Conservation (phyloP, 2,797 vertebrate species). For the Sandelia bainsii region DNA sequence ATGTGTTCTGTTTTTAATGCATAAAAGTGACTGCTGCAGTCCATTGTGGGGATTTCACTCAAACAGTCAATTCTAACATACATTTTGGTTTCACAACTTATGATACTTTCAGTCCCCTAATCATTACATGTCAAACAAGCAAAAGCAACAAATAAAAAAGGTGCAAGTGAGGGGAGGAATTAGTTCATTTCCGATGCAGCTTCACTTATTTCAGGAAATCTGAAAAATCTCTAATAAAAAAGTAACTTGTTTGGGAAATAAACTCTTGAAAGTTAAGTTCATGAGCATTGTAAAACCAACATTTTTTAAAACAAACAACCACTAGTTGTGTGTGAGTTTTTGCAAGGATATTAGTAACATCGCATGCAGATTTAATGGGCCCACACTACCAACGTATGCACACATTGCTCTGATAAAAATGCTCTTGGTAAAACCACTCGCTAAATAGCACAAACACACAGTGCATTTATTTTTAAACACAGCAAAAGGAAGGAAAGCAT, state of each 20-base stretch:
- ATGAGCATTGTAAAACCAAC: neutral
- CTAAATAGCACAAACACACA: neutral
- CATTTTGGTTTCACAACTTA: neutral
- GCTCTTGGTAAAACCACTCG: neutral
- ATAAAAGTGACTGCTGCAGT: constrained; percentile 31
- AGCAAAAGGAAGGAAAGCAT: constrained; percentile 12
- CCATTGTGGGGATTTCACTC: constrained; percentile 30
- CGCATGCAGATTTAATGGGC: neutral
- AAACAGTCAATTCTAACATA: constrained; percentile 4
- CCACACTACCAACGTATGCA: neutral
- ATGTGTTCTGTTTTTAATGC: constrained; percentile 24
- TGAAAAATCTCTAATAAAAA: neutral
- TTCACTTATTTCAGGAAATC: no score
- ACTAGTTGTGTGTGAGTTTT: neutral
- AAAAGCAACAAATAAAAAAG: neutral
- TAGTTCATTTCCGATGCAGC: neutral
- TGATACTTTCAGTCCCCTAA: neutral
- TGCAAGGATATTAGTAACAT: neutral
- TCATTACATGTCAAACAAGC: no score
- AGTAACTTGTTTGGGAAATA: neutral
- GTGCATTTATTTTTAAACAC: constrained; percentile 16
- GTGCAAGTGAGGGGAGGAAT: neutral
- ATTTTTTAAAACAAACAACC: neutral
- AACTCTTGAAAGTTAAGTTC: neutral
- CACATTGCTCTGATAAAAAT: constrained; percentile 14